Evolutionary conservation across 2,888 invertebrate species (phyloP).

Genomic region (Cinara cedri): DNA sequence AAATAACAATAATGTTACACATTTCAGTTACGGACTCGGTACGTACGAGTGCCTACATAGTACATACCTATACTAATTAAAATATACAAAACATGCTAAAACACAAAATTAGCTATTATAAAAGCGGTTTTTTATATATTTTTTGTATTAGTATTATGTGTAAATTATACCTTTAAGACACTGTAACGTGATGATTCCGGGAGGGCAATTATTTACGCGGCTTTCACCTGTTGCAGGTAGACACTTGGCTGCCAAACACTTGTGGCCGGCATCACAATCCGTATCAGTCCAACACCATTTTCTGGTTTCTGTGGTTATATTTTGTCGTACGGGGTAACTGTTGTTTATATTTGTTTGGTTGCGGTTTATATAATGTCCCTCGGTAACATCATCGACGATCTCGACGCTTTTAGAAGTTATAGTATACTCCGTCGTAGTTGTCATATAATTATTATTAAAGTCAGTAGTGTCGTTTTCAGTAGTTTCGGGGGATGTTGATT

Average conservation of each 20-base stretch:
- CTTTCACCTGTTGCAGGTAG: constrained; percentile 44
- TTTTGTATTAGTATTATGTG: constrained; percentile 33
- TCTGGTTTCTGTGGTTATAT: constrained; percentile 36
- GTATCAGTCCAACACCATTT: constrained; percentile 52
- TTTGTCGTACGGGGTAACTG: neutral
- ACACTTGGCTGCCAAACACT: constrained; percentile 53
- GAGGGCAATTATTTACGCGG: constrained; percentile 53
- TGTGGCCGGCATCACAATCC: constrained; percentile 51
- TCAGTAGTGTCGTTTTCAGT: constrained; percentile 3
- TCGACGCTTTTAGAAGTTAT: constrained; percentile 39
- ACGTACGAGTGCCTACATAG: neutral
- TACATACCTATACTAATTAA: constrained; percentile 23
- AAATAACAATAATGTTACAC: constrained; percentile 8
- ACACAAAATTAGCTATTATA: constrained; percentile 23
- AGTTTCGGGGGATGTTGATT: neutral
- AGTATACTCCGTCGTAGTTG: constrained; percentile 44
- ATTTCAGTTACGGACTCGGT: neutral
- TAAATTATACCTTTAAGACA: constrained; percentile 56
- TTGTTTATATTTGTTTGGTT: constrained; percentile 14
- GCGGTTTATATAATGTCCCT: neutral
- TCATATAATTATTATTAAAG: neutral
- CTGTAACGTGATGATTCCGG: constrained; percentile 53
- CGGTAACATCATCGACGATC: neutral
- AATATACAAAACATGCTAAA: constrained; percentile 17
- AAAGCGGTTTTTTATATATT: constrained; percentile 9